These are phyloP conservation scores for Drosophila dunni DNA, from an alignment of 1,140 invertebrate genomes.

Conservation along the genomic window DNA sequence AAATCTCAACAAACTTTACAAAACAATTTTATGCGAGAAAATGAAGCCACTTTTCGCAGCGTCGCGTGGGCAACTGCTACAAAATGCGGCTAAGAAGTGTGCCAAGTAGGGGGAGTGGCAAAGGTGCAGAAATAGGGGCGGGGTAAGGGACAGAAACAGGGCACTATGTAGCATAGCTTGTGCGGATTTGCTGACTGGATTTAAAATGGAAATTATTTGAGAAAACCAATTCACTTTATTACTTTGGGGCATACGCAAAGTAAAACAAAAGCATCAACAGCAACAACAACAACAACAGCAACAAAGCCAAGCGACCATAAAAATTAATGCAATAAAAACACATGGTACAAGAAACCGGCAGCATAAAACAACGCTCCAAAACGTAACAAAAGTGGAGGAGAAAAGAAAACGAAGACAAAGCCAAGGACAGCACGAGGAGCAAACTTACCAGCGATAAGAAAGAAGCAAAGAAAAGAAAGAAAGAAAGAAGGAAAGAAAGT, in stretches of 20 bases:
- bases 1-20: conserved; percentile 75
- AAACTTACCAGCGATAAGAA: conserved; percentile 18
- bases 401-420: conserved; percentile 6
- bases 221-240: conserved; percentile 82
- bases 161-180: conserved; percentile 23
- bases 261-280: conserved; percentile 71
- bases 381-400: conserved; percentile 36
- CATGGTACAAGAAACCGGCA: conserved; percentile 56
- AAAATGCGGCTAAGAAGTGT: conserved; percentile 2
- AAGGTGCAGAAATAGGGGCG: background rate
- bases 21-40: conserved; percentile 73
- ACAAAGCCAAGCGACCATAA: conserved; percentile 70
- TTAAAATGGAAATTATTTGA: conserved; percentile 83
- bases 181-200: conserved; percentile 78
- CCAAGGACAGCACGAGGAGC: conserved; percentile 14
- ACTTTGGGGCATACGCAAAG: conserved; percentile 82
- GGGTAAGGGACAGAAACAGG: background rate
- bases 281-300: conserved; percentile 43
- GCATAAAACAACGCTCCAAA: conserved; percentile 29
- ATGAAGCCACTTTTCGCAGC: conserved; percentile 73
- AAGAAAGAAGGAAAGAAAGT: background rate
- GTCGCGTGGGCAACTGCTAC: conserved; percentile 35
- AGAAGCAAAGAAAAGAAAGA: background rate
- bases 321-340: conserved; percentile 83
- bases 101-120: background rate